Evolutionary conservation across 1,140 invertebrate genomes (phyloP).

Genomic region (Hermatobates lingyangjiaoensis): DNA sequence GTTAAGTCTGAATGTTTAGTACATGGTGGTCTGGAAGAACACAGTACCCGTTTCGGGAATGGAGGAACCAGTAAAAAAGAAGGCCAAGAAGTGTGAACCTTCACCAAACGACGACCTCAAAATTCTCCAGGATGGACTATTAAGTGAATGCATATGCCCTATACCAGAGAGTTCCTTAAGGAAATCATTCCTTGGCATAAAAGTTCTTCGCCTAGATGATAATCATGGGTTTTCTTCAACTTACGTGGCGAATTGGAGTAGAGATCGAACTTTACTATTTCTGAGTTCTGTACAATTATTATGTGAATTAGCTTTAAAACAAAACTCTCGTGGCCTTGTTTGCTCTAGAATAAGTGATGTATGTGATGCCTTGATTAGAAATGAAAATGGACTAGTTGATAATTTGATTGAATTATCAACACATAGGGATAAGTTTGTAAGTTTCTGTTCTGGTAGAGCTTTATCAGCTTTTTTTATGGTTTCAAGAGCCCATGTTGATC

Average conservation of each 20-base stretch:
- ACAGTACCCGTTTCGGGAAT: conserved; percentile 14
- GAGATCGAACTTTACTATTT: conserved; percentile 49
- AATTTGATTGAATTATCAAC: conserved; percentile 60
- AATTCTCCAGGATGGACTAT: conserved; percentile 37
- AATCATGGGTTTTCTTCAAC: conserved; percentile 28
- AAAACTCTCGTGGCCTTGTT: conserved; percentile 57
- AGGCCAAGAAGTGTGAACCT: conserved; percentile 36
- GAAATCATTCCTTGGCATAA: conserved; percentile 43
- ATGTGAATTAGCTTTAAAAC: conserved; percentile 65
- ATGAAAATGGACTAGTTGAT: conserved; percentile 61
- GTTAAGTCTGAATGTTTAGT: conserved; percentile 4
- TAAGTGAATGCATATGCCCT: conserved; percentile 57
- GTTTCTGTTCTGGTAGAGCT: conserved; percentile 56
- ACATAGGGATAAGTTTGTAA: conserved; percentile 57
- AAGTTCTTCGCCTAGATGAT: conserved; percentile 12
- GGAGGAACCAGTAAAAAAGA: conserved; percentile 51
- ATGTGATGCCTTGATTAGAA: conserved; percentile 55
- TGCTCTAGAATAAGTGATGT: conserved; percentile 57
- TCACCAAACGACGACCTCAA: conserved; percentile 33
- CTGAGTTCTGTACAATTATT: conserved; percentile 62
- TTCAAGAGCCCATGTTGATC: conserved; percentile 56
- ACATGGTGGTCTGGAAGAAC: conserved; percentile 14
- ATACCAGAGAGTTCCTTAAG: conserved; percentile 43
- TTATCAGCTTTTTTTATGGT: conserved; percentile 64
- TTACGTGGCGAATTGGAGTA: conserved; percentile 45